Conservation (phyloP, 2,797 vertebrate genomes). For the Phrynocephalus guinanensis region DNA sequence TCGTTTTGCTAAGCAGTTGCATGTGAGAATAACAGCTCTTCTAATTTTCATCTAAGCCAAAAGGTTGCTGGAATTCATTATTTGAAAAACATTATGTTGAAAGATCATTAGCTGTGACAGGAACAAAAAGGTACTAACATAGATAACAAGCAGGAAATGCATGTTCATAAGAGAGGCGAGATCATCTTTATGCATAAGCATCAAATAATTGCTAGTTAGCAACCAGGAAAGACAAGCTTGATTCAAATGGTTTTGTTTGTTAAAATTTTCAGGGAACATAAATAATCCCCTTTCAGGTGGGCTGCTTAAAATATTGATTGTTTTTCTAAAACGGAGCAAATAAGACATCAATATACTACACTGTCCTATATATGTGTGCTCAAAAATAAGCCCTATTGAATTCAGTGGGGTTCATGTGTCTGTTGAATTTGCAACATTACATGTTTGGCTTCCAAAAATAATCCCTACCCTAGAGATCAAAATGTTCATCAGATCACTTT, state of each 20-base stretch:
- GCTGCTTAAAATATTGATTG: neutral
- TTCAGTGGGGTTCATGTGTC: neutral
- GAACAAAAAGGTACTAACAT: neutral
- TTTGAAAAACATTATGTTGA: neutral
- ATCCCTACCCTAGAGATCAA: neutral
- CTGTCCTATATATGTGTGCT: neutral
- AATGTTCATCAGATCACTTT: neutral
- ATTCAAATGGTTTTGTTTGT: conserved; percentile 12
- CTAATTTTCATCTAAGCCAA: conserved; percentile 10
- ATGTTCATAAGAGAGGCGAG: neutral
- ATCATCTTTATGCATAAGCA: neutral
- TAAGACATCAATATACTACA: neutral
- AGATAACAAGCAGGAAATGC: conserved; percentile 8
- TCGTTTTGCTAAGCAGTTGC: neutral
- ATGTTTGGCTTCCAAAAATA: neutral
- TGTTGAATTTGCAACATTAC: neutral
- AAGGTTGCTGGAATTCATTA: conserved; percentile 18
- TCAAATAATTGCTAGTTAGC: conserved; percentile 29
- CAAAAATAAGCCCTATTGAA: neutral
- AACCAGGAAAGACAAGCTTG: neutral
- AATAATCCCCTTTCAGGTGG: neutral
- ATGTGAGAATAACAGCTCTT: conserved; percentile 12
- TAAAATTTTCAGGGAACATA: neutral
- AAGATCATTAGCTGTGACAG: conserved; percentile 20
- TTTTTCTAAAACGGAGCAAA: neutral